Evolutionary conservation across 2,888 invertebrate genomes (phyloP).

Genomic region (Amphimallon solstitiale): DNA sequence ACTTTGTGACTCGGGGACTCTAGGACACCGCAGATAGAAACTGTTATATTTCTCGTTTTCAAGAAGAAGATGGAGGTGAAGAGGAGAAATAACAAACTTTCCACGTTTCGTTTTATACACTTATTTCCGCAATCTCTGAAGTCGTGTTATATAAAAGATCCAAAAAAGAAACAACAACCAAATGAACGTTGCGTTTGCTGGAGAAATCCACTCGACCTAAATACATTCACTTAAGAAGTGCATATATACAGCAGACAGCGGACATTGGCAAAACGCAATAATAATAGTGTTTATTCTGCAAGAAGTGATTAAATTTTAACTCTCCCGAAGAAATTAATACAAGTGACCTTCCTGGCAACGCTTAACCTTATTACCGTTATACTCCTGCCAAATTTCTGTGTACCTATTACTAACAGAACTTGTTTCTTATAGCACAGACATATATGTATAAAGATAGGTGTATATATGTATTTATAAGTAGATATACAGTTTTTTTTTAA

Average conservation of each 20-base stretch:
- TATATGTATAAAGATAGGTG: not conserved
- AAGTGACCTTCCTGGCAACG: slow-evolving; percentile 13
- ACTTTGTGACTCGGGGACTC: too few species aligned
- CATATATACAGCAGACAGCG: slow-evolving; percentile 2
- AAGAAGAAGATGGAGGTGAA: too few species aligned
- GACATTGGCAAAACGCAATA: slow-evolving; percentile 10
- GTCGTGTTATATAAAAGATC: slow-evolving; percentile 17
- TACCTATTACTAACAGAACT: slow-evolving; percentile 26
- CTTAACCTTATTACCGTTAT: slow-evolving; percentile 24
- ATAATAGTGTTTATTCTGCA: slow-evolving; percentile 2
- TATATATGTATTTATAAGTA: not conserved
- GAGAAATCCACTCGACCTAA: slow-evolving; percentile 45
- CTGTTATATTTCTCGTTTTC: too few species aligned
- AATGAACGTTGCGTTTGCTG: slow-evolving; percentile 11
- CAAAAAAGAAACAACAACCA: slow-evolving; percentile 17
- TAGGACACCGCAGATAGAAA: too few species aligned
- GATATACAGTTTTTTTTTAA: slow-evolving; percentile 10
- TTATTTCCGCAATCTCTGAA: not conserved
- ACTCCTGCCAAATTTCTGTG: slow-evolving; percentile 26
- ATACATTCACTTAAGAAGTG: slow-evolving; percentile 41
- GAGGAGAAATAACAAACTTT: not conserved
- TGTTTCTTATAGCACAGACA: slow-evolving; percentile 5
- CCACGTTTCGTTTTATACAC: not conserved
- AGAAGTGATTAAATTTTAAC: slow-evolving; percentile 12
- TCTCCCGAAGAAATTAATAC: not conserved